These are phyloP conservation scores for Resseliella maxima DNA, from an alignment of 2,888 invertebrate species.

Conservation along the genomic window DNA sequence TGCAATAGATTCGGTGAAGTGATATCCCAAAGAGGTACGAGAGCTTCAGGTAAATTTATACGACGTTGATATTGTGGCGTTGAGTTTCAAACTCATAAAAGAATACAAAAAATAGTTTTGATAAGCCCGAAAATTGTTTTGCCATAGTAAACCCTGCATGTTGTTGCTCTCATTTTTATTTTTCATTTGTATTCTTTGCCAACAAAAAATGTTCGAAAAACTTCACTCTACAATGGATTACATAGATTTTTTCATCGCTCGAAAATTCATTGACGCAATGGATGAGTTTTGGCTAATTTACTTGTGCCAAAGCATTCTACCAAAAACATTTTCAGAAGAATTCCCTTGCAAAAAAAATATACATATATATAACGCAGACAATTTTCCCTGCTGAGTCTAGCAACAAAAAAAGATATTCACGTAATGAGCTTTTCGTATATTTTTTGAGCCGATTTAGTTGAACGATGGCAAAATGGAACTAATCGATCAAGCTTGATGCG, in stretches of 20 bases:
- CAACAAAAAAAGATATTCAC: neutral
- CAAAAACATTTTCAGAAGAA: neutral
- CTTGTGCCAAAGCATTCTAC: neutral
- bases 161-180: neutral
- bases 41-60: constrained; percentile 22
- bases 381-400: neutral
- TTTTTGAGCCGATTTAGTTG: neutral
- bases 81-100: neutral
- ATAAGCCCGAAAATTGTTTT: constrained; percentile 46
- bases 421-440: constrained; percentile 3
- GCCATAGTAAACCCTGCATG: neutral
- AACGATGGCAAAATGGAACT: neutral
- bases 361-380: neutral
- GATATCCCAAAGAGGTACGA: neutral
- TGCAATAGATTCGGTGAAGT: constrained; percentile 14
- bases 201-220: neutral
- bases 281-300: neutral
- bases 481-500: neutral
- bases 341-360: neutral
- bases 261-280: neutral
- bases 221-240: neutral
- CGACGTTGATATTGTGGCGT: constrained; percentile 7
- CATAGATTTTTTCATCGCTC: neutral
- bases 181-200: neutral
- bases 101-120: constrained; percentile 25